These are phyloP conservation scores for Chrysolina haemoptera DNA, from an alignment of 2,888 invertebrate genomes.

Conservation along the genomic window DNA sequence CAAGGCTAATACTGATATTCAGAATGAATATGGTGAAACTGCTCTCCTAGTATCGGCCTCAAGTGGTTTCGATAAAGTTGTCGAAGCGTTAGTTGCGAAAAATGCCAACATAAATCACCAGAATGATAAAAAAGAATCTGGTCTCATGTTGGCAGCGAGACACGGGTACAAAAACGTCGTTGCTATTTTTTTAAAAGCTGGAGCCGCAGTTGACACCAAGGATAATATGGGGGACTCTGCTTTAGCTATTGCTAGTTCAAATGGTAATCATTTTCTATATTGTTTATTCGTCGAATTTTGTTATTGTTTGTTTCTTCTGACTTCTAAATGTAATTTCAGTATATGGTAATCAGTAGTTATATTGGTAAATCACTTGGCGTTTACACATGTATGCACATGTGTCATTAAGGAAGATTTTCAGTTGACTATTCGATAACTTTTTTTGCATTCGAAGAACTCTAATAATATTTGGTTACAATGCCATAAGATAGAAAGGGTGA, in stretches of 20 bases:
- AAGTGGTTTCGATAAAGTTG: slow-evolving; percentile 25
- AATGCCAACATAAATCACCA: background rate
- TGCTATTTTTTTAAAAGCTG: background rate
- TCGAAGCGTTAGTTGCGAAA: slow-evolving; percentile 11
- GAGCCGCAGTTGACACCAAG: slow-evolving; percentile 6
- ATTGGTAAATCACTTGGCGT: too few relatives aligned
- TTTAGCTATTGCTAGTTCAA: slow-evolving; percentile 14
- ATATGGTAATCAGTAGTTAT: too few relatives aligned
- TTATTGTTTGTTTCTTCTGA: too few relatives aligned
- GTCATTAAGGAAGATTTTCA: too few relatives aligned
- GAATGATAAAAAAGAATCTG: slow-evolving; percentile 17
- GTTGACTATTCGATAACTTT: too few relatives aligned
- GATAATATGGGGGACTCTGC: slow-evolving; percentile 14
- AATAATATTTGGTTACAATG: too few relatives aligned
- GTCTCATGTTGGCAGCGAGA: background rate
- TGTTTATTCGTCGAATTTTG: background rate
- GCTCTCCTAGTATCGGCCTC: slow-evolving; percentile 7
- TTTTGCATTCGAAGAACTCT: too few relatives aligned
- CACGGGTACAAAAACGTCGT: slow-evolving; percentile 5
- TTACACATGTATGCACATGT: too few relatives aligned
- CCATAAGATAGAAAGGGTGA: too few relatives aligned
- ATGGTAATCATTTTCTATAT: slow-evolving; percentile 13
- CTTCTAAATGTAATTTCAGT: too few relatives aligned
- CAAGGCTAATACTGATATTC: slow-evolving; percentile 1
- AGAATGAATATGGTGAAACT: slow-evolving; percentile 15